Base-by-base conservation (phyloP, 2,888 invertebrate species). In the Papilio protenor region DNA sequence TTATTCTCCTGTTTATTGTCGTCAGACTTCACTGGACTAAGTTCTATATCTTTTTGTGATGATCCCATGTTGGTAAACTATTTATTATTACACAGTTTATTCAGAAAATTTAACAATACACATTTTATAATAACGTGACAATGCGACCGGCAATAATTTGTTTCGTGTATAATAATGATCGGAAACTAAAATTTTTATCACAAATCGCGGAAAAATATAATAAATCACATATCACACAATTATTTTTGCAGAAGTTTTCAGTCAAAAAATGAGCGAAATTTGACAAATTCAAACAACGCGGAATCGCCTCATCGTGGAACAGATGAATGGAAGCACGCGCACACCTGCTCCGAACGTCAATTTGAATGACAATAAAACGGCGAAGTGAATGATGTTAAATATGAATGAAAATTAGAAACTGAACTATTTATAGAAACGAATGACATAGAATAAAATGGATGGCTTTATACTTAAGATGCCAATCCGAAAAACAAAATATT, bases 1-100 rank as follows among this genome's bases (percentile, higher is more conserved):
- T 81, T 84, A 55, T 70, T 87, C n/a, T 85, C 64, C 18, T 66
- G 64, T 66, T 66, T 84, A 61, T 83, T 85, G 10, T 84, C 82
- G 73, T 88, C 88, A 0, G 85, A 80, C 79, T 89, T 93, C 61
- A 94, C 90, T 8, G 93, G 92, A 79, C 91, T 93, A 81, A 94
- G 78, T 83, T 94, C 94, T 71, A 94, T 94, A 81, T 93, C 94
- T 85, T 92, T 94, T 78, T 92, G 91, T 16, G 87, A 86, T 2
- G 91, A 88, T 85, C 87, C 84, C 93, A 93, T 93, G 81, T 71
- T 69, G 10, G 27, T 1, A n/a, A 45, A n/a, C n/a, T 77, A 72
- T 79, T 61, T 77, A 55, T 33, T 73, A 79, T 64, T 23, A 40
- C 40, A 23, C 52, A 11, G 82, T 84, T 83, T 80, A 83, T 82